Evolutionary conservation across 2,888 invertebrate genomes (phyloP).

Genomic region (Scrobipalpa atriplicella): DNA sequence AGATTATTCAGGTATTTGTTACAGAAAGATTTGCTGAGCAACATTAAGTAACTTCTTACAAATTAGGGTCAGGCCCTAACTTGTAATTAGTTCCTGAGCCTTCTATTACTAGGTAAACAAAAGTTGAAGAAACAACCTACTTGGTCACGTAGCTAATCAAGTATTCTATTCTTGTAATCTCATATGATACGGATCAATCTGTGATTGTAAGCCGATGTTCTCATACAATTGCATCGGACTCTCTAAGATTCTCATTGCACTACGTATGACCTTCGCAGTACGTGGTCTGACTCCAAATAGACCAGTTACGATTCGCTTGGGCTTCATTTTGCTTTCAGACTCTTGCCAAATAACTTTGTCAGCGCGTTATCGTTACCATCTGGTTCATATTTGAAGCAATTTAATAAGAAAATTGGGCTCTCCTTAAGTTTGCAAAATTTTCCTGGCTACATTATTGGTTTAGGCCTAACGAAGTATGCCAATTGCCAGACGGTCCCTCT

Average conservation of each 20-base stretch:
- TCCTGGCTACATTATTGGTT: background rate
- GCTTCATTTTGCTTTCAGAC: constrained; percentile 4
- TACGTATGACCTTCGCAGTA: constrained; percentile 2
- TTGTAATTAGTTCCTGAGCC: background rate
- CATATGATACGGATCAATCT: constrained; percentile 4
- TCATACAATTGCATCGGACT: constrained; percentile 13
- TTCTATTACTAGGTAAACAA: background rate
- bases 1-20: background rate
- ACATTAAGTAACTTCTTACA: background rate
- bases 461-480: background rate
- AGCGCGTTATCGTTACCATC: background rate
- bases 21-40: background rate
- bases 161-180: constrained; percentile 1
- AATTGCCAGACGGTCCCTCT: background rate
- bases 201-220: constrained; percentile 13
- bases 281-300: constrained; percentile 6
- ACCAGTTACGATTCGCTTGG: background rate
- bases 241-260: constrained; percentile 9
- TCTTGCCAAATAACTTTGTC: constrained; percentile 21
- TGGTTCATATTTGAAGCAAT: constrained; percentile 5
- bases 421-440: background rate
- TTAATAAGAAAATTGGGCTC: background rate
- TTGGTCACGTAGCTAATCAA: constrained; percentile 1
- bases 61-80: background rate
- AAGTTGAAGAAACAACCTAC: background rate